phyloP scores from a whole-genome alignment of 2,888 invertebrate species.

The Drosophila quasianomalipes region DNA sequence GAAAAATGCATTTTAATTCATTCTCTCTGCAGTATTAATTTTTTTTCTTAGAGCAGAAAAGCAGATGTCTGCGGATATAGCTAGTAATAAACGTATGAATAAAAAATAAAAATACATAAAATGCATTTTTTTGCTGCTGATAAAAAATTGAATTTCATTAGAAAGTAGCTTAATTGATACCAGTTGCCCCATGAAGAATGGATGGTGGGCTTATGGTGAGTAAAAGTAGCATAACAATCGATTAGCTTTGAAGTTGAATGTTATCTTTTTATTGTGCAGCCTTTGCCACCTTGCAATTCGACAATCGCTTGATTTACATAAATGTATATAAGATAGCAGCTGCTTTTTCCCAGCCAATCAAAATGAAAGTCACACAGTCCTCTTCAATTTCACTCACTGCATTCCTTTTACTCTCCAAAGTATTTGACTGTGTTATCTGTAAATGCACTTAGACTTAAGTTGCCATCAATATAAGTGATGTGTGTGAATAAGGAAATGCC shows the following conservation, averaged over 20 bases:
- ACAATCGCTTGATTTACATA: not conserved
- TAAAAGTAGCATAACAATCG: not conserved
- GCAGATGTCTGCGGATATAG: constrained; percentile 38
- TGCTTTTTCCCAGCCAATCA: not conserved
- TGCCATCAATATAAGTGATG: not conserved
- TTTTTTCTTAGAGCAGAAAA: constrained; percentile 44
- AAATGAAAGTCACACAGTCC: not conserved
- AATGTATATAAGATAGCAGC: not conserved
- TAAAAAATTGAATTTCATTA: constrained; percentile 17
- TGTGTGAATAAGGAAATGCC: not conserved
- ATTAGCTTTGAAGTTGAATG: not conserved
- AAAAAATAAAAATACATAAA: constrained; percentile 19
- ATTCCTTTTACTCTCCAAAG: not conserved
- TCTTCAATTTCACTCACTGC: not conserved
- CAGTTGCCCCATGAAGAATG: not conserved
- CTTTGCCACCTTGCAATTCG: not conserved
- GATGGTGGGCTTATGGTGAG: not conserved
- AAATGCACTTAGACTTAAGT: not conserved
- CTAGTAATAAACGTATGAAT: not conserved
- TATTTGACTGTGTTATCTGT: not conserved
- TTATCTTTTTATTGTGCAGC: not conserved
- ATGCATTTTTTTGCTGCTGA: constrained; percentile 43
- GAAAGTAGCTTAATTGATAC: constrained; percentile 6
- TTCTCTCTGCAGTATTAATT: not conserved
- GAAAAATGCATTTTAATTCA: constrained; percentile 21